phyloP scores from a whole-genome alignment of 1,140 invertebrate genomes.

The Drosophila sucinea region DNA sequence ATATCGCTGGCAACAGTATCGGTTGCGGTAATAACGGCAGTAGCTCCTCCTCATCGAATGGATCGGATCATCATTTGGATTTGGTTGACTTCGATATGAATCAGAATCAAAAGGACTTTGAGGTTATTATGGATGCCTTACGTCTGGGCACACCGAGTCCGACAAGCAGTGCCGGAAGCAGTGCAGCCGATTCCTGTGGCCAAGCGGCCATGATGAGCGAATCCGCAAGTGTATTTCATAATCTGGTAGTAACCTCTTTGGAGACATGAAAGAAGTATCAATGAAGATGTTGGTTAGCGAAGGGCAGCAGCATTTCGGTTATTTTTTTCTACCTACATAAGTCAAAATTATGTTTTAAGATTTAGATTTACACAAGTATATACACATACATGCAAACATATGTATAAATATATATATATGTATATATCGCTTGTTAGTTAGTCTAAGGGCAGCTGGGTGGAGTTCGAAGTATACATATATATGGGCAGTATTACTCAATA shows the following conservation, averaged over 20 bases:
- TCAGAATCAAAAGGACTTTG: slow-evolving; percentile 83
- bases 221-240: slow-evolving; percentile 88
- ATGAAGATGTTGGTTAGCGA: slow-evolving; percentile 10
- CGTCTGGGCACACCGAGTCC: slow-evolving; percentile 81
- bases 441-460: slow-evolving; percentile 29
- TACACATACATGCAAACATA: slow-evolving; percentile 17
- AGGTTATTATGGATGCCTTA: slow-evolving; percentile 83
- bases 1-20: not conserved
- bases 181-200: slow-evolving; percentile 84
- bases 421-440: slow-evolving; percentile 19
- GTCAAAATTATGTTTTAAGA: slow-evolving; percentile 22
- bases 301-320: not conserved
- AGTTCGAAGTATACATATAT: not conserved
- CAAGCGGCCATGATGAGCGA: slow-evolving; percentile 89
- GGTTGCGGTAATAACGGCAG: not conserved
- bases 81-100: slow-evolving; percentile 83
- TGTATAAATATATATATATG: slow-evolving; percentile 22
- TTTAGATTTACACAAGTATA: slow-evolving; percentile 26
- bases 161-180: slow-evolving; percentile 82
- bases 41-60: slow-evolving; percentile 20
- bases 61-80: slow-evolving; percentile 60
- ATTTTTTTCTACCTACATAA: slow-evolving; percentile 5
- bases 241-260: slow-evolving; percentile 87
- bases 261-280: slow-evolving; percentile 85
- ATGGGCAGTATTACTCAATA: slow-evolving; percentile 50